A percentile compares a stretch with the other conserved stretches of the same genome.
Conservation (phyloP, 2,113 vertebrate genomes). For the Heterotilapia buettikoferi region DNA sequence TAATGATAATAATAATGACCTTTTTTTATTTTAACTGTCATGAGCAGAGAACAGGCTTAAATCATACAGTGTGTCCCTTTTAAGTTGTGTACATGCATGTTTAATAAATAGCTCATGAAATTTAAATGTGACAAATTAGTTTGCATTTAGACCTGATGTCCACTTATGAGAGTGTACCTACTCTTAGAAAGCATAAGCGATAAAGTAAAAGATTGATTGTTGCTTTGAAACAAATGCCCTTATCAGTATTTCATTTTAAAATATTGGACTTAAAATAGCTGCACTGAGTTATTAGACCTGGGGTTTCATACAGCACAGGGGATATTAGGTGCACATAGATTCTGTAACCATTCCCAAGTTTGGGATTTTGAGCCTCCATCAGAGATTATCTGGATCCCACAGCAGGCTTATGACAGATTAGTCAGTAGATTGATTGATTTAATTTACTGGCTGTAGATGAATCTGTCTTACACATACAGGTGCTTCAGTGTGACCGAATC, state of each 20-base stretch:
- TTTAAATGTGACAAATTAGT: background rate
- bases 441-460: background rate
- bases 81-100: background rate
- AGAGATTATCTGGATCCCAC: background rate
- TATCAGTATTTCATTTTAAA: background rate
- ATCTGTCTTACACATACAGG: background rate
- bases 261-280: background rate
- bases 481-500: background rate
- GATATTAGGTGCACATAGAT: background rate
- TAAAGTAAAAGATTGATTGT: background rate
- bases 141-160: background rate
- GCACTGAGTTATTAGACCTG: background rate
- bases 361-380: background rate
- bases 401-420: background rate
- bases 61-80: background rate
- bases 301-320: background rate
- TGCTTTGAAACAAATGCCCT: background rate
- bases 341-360: background rate
- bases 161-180: background rate
- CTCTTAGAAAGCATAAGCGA: background rate
- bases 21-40: background rate
- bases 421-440: background rate
- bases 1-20: background rate
- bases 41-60: background rate
- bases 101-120: background rate